A percentile compares a stretch with the other conserved stretches of the same genome.
Evolutionary conservation across 2,113 vertebrate genomes (phyloP).

Genomic region (Ivindomyrus marchei): DNA sequence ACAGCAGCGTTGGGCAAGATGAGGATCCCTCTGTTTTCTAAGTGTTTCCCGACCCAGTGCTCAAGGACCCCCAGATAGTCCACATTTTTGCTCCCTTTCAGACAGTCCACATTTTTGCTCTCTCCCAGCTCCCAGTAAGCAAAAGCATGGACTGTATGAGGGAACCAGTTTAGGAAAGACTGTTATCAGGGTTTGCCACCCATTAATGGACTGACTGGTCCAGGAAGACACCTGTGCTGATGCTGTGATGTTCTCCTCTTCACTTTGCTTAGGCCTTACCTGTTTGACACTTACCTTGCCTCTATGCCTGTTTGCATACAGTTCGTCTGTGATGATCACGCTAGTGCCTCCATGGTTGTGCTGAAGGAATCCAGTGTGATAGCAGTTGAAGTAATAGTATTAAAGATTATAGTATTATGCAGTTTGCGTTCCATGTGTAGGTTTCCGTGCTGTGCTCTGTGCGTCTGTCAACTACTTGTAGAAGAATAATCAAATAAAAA

Average conservation of each 20-base stretch:
- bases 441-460: not conserved
- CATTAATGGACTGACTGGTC: too few relatives aligned
- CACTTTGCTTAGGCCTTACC: not conserved
- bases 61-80: not conserved
- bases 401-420: not conserved
- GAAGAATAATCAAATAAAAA: not conserved
- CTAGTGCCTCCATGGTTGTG: not conserved
- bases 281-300: not conserved
- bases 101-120: not conserved
- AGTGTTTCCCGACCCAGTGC: not conserved
- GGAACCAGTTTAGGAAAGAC: not conserved
- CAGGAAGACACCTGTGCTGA: not conserved
- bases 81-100: not conserved
- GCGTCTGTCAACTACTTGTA: not conserved
- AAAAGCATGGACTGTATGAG: not conserved
- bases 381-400: not conserved
- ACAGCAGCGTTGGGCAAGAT: not conserved
- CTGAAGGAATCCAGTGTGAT: not conserved
- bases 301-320: not conserved
- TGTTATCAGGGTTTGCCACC: not conserved
- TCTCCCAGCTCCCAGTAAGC: not conserved
- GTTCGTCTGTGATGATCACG: not conserved
- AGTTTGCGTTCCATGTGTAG: not conserved
- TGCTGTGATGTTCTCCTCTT: not conserved
- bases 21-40: slow-evolving; percentile 21